Evolutionary conservation across 2,888 invertebrate genomes (phyloP).

Genomic region (Anaspis maculata): DNA sequence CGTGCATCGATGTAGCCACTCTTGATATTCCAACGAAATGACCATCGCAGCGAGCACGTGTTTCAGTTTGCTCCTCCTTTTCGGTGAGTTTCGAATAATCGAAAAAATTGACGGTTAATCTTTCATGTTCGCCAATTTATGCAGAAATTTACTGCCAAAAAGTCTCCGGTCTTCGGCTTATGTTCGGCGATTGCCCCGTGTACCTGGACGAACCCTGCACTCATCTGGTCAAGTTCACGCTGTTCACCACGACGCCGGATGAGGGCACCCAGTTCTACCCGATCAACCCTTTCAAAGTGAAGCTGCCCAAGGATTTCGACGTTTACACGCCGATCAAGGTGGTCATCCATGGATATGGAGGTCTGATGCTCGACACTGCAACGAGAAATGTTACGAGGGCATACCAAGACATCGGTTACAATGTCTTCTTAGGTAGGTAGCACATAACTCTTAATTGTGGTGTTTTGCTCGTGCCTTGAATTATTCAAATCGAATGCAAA

Average conservation of each 20-base stretch:
- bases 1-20: too few relatives aligned
- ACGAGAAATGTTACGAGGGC: constrained; percentile 32
- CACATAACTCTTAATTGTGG: neutral
- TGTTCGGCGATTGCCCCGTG: constrained; percentile 29
- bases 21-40: too few relatives aligned
- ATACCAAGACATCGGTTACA: constrained; percentile 31
- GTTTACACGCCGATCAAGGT: constrained; percentile 30
- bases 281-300: constrained; percentile 31
- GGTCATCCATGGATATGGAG: constrained; percentile 42
- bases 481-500: neutral
- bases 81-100: too few relatives aligned
- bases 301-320: constrained; percentile 26
- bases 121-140: too few relatives aligned
- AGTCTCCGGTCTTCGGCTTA: constrained; percentile 11
- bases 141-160: too few relatives aligned
- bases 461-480: neutral
- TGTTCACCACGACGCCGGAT: constrained; percentile 26
- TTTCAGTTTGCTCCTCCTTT: too few relatives aligned
- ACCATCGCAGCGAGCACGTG: too few relatives aligned
- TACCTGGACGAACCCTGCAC: constrained; percentile 38
- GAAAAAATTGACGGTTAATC: too few relatives aligned
- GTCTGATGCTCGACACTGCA: constrained; percentile 34
- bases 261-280: constrained; percentile 17
- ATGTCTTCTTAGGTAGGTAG: constrained; percentile 30
- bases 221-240: constrained; percentile 32